These are phyloP conservation scores for Dolichoris vasculosae DNA, from an alignment of 1,140 invertebrate genomes.

Conservation along the genomic window DNA sequence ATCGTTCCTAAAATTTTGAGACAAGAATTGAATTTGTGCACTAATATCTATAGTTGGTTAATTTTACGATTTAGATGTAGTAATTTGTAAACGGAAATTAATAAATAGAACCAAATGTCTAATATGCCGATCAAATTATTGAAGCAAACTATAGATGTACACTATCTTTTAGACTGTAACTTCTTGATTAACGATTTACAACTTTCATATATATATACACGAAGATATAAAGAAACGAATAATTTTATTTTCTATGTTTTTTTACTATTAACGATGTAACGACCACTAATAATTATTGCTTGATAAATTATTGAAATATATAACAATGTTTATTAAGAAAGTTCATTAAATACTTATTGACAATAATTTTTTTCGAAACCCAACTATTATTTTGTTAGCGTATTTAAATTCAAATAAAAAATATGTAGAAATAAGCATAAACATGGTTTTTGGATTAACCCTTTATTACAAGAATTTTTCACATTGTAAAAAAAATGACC, in stretches of 20 bases:
- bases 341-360: too few species aligned
- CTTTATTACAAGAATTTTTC: too few species aligned
- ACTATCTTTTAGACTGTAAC: conserved; percentile 50
- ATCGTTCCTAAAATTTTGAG: not conserved
- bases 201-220: not conserved
- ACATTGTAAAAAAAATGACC: too few species aligned
- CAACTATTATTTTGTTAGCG: too few species aligned
- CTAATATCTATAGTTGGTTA: conserved; percentile 37
- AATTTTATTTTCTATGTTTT: conserved; percentile 5
- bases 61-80: conserved; percentile 70
- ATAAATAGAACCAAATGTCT: conserved; percentile 58
- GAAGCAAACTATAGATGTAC: conserved; percentile 48
- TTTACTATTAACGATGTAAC: too few species aligned
- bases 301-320: too few species aligned
- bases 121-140: conserved; percentile 64
- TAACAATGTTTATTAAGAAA: too few species aligned
- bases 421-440: too few species aligned
- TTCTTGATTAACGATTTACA: conserved; percentile 20
- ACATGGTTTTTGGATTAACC: too few species aligned
- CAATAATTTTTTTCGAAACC: too few species aligned
- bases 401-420: too few species aligned
- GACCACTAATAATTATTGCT: too few species aligned
- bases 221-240: not conserved
- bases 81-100: conserved; percentile 72
- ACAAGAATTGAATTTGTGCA: not conserved